Evolutionary conservation across 2,113 vertebrate genomes (phyloP), one percentile per base, ranked within the genome.

Genomic region (Illadopsis cleaveri): DNA sequence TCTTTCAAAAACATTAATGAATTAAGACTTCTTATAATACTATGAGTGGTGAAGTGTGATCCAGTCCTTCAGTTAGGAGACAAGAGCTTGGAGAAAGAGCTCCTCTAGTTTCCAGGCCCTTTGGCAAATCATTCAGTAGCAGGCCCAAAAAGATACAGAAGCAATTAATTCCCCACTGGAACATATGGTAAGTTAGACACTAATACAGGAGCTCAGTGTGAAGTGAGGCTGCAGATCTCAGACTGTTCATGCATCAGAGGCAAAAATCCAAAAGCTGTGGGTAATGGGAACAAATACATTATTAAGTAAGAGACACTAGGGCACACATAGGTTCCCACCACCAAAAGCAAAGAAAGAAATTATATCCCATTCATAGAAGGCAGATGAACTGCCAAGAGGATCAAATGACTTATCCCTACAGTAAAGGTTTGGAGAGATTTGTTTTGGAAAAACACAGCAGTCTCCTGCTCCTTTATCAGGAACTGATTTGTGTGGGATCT

Each of bases 141-240:
- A 78, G 66, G 38, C 33, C 71, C 51, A 42, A 38, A 88, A 95
- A 92, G 66, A 93, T 70, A 93, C 0, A 7, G 60, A 58, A 31
- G 38, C 60, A 93, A 90, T 86, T 86, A 96, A 94, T 86, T 93
- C 38, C 60, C 66, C 30, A 54, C 28, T 89, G 76, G 68, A 94
- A 77, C 25, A 69, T 40, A 64, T 54, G 54, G 53, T 53, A 57
- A 85, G 53, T 72, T 57, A 88, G 76, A 82, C 71, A 90, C 37
- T 47, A 88, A 94, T 92, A 77, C 3, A 81, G 79, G 50, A 78
- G 27, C 51, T 86, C 58, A 53, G 62, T 18, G 25, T 69, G 64
- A 82, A 70, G 28, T 27, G 62, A 37, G 57, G 56, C 71, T 60
- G 75, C 4, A 3, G 35, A 79, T 82, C 57, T 91, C 58, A 31